Base-by-base conservation (phyloP, 2,797 vertebrate species). In the Cirrhinus mrigala region DNA sequence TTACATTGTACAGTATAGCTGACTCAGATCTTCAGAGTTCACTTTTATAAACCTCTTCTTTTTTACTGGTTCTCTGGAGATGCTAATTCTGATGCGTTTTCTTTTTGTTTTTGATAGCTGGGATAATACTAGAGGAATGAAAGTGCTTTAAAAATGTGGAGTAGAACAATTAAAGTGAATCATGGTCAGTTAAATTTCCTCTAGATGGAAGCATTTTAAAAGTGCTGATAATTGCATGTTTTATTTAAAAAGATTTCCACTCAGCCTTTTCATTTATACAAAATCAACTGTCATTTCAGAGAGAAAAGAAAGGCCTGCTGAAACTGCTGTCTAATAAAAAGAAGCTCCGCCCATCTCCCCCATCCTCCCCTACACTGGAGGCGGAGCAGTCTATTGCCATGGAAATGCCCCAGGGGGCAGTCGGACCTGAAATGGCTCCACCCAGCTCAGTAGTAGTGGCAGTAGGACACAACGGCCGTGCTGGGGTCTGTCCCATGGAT, bases 321-420 rank as follows among this genome's bases (percentile, higher is more conserved):
- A 99, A 99, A 90, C 94, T 99, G 87, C 93, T 99, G 88, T 98
- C 98, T 86, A 96, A 97, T 15, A 99, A 99, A 90, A 98, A 98
- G 90, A 99, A 97, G 94, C 93, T 96, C 40, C 96, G 98, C 9
- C 86, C 93, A 7, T 99, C 98, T 0, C 98, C 98, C 0, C 98
- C 98, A 9, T 96, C 97, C 0, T 99, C 98, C 0, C 98, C 98
- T 10, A 99, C 98, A 0, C 92, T 96, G 80, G 98, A 99, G 88
- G 91, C 95, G 0, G 98, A 99, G 90, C 96, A 97, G 89, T 90
- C 94, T 0, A 89, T 93, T 33, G 84, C 88, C 0, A 88, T 91
- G 0, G 98, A 98, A 87, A 71, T 92, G 27, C 92, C 97, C 11
- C 97, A 97, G 37, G 98, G 97, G 0, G 97, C 97, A 0, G 89